Base-by-base conservation (phyloP, 2,888 invertebrate genomes). In the Pandemis corylana region DNA sequence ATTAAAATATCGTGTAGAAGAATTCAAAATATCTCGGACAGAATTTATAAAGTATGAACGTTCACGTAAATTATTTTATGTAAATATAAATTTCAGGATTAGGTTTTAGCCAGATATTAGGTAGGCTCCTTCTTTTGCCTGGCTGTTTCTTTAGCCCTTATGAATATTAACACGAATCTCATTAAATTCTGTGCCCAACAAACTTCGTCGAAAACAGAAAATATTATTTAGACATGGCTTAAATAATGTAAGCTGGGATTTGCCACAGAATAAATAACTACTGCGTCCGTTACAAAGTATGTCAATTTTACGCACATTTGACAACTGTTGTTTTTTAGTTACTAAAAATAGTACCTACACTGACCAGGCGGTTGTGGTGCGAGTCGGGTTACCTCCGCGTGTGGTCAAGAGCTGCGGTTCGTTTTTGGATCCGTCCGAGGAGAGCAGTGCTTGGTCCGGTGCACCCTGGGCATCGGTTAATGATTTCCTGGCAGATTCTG, bases 91-190 rank as follows among this genome's bases (percentile, higher is more conserved):
- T 65, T 73, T 65, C 28, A 44, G 49, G 42, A 65, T 74, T 70
- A 74, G 51, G 44, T 70, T 66, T 65, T 6, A 66, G 65, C 42
- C 59, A 49, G 65, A 51, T n/a, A 73, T 59, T 65, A 69, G 44
- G 63, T 63, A 20, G 41, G 15, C 28, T 59, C 46, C 20, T 44
- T 68, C 64, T 72, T 61, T 46, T 65, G 61, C 20, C 20, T 28
- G 20, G 13, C 62, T 61, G 68, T 66, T 68, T 69, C 65, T 69
- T 49, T 5, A 75, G 68, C 15, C 72, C 68, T 68, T 44, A 76
- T 76, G 51, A 76, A 76, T 76, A 76, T 76, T 76, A 53, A 76
- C 28, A 13, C 13, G 68, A 68, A 65, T 68, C 44, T 76, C 53
- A 76, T 76, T 65, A 49, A 53, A 28, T 66, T 41, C 15, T 10